phyloP scores from a whole-genome alignment of 2,888 invertebrate species.

The Ornithoptera priamus region DNA sequence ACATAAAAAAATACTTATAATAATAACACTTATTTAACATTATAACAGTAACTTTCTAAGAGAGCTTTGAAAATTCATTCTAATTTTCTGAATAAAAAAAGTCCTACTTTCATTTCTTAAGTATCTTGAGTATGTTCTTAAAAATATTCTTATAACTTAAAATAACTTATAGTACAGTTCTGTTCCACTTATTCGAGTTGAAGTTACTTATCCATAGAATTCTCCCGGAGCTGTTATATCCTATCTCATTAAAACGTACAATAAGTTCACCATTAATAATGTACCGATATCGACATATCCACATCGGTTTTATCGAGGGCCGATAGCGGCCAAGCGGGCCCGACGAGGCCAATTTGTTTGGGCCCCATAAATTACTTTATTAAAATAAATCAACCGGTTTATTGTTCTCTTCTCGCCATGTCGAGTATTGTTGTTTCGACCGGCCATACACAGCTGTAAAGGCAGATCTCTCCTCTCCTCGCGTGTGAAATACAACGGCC shows the following conservation, averaged over 20 bases:
- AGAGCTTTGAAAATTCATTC: too few species aligned
- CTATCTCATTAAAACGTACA: slow-evolving; percentile 62
- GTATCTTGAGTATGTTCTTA: too few species aligned
- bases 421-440: slow-evolving; percentile 62
- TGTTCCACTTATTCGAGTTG: neutral
- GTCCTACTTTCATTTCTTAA: too few species aligned
- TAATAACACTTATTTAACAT: too few species aligned
- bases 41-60: too few species aligned
- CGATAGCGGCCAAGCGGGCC: slow-evolving; percentile 65
- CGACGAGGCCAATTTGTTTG: slow-evolving; percentile 73
- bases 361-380: slow-evolving; percentile 75
- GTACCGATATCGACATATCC: slow-evolving; percentile 57
- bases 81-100: too few species aligned
- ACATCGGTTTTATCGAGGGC: slow-evolving; percentile 66
- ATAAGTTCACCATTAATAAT: slow-evolving; percentile 68
- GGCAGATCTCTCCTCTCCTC: slow-evolving; percentile 30
- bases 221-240: neutral
- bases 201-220: neutral
- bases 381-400: slow-evolving; percentile 76
- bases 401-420: slow-evolving; percentile 75
- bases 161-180: too few species aligned
- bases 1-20: too few species aligned
- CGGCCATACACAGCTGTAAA: slow-evolving; percentile 34
- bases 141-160: too few species aligned
- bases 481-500: slow-evolving; percentile 28